Conservation (phyloP, 2,888 invertebrate species). For the Ditylenchus weischeri region DNA sequence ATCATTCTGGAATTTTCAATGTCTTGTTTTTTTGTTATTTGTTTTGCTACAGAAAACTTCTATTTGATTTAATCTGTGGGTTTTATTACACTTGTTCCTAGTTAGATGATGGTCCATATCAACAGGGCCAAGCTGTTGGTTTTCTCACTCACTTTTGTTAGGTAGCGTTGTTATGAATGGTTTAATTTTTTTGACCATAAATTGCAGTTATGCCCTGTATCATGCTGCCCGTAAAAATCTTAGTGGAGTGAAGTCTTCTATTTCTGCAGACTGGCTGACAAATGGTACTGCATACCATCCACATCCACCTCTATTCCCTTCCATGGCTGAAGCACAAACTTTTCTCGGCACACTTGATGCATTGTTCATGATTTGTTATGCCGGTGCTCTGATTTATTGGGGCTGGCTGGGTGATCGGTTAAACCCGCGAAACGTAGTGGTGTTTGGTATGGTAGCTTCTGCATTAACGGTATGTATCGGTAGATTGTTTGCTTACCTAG, state of each 20-base stretch:
- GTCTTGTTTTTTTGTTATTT: too few species aligned
- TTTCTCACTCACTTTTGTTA: slow-evolving; percentile 48
- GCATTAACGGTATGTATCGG: slow-evolving; percentile 58
- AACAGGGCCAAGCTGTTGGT: slow-evolving; percentile 34
- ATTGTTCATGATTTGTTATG: slow-evolving; percentile 57
- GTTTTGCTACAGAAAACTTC: too few species aligned
- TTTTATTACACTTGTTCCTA: slow-evolving; percentile 6
- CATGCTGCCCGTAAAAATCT: slow-evolving; percentile 54
- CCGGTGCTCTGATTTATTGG: slow-evolving; percentile 61
- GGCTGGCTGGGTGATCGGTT: slow-evolving; percentile 63
- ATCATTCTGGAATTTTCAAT: too few species aligned
- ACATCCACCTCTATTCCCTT: slow-evolving; percentile 13
- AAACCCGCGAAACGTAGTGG: slow-evolving; percentile 61
- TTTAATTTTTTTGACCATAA: background rate
- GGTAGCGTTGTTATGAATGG: slow-evolving; percentile 24
- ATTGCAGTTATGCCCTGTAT: slow-evolving; percentile 49
- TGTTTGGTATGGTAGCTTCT: slow-evolving; percentile 62
- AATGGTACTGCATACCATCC: slow-evolving; percentile 39
- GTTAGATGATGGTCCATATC: slow-evolving; percentile 17
- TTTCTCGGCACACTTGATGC: slow-evolving; percentile 57
- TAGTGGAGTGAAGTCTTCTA: slow-evolving; percentile 54
- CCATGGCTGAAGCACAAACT: slow-evolving; percentile 12
- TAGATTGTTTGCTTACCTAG: background rate
- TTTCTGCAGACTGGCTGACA: slow-evolving; percentile 50
- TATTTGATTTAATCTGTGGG: too few species aligned